A percentile compares a stretch with the other conserved stretches of the same genome.
These are phyloP conservation scores for Tenualosa ilisha DNA, from an alignment of 2,797 vertebrate genomes.

Conservation along the genomic window DNA sequence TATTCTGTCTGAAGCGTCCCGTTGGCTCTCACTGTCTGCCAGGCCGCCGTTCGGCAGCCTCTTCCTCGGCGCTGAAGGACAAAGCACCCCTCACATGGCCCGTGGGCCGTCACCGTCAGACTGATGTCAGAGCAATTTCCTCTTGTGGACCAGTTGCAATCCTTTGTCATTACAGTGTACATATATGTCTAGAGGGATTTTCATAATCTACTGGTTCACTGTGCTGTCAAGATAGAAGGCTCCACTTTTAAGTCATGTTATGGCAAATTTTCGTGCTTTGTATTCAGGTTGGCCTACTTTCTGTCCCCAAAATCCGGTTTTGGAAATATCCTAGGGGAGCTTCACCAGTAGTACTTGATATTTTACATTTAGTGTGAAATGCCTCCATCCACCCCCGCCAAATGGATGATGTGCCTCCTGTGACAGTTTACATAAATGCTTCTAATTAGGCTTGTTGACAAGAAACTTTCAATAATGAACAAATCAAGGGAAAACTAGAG, in stretches of 20 bases:
- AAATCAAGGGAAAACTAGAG: background rate
- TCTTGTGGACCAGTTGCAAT: slow-evolving; percentile 30
- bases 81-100: slow-evolving; percentile 34
- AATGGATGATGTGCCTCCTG: background rate
- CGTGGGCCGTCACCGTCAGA: background rate
- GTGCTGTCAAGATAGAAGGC: slow-evolving; percentile 5
- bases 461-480: background rate
- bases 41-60: slow-evolving; percentile 37
- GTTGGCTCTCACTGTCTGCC: slow-evolving; percentile 41
- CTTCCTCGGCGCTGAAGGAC: slow-evolving; percentile 35
- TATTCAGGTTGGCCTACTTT: slow-evolving; percentile 22
- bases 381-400: background rate
- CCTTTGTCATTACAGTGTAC: slow-evolving; percentile 30
- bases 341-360: background rate
- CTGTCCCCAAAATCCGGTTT: background rate
- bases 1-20: slow-evolving; percentile 67
- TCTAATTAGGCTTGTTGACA: background rate
- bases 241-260: background rate
- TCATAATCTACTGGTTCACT: slow-evolving; percentile 12
- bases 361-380: slow-evolving; percentile 1
- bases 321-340: slow-evolving; percentile 1
- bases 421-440: background rate
- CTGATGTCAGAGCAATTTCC: slow-evolving; percentile 42
- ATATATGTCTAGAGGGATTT: background rate
- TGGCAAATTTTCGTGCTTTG: slow-evolving; percentile 1